A percentile compares a stretch with the other conserved stretches of the same genome.
Evolutionary conservation across 2,888 invertebrate genomes (phyloP).

Genomic region (Drosophila koepferae): DNA sequence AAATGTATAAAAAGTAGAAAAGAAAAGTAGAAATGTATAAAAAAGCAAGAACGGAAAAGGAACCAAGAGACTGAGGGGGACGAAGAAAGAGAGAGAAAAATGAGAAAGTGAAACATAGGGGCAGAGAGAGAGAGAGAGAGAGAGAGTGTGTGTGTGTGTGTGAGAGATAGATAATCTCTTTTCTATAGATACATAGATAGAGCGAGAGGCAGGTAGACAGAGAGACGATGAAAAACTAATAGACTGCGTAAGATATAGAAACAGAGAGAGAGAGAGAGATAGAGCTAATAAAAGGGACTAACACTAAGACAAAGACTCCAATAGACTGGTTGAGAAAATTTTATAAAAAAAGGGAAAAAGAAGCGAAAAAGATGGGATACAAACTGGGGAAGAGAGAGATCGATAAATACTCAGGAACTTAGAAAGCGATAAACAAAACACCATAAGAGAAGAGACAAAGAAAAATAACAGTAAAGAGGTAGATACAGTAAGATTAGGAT

Average conservation of each 20-base stretch:
- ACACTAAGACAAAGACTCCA: too few relatives aligned
- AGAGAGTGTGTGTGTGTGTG: too few relatives aligned
- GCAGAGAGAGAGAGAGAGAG: neutral
- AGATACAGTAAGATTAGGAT: neutral
- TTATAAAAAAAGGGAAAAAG: too few relatives aligned
- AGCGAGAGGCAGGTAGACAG: neutral
- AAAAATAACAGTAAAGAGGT: neutral
- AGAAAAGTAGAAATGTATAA: too few relatives aligned
- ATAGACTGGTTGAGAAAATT: too few relatives aligned
- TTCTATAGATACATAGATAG: neutral
- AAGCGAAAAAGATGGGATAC: too few relatives aligned
- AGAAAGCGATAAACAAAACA: neutral
- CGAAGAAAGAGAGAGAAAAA: neutral
- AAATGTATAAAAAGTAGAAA: too few relatives aligned
- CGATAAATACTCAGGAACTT: too few relatives aligned
- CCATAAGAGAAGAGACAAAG: neutral
- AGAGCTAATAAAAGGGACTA: neutral
- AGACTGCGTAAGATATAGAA: neutral
- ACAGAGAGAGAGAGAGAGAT: neutral
- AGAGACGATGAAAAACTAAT: neutral
- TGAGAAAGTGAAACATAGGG: accelerated
- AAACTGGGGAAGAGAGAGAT: too few relatives aligned
- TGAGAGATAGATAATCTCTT: neutral
- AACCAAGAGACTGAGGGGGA: neutral
- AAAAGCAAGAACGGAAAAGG: neutral